A percentile compares a stretch with the other conserved stretches of the same genome.
Conservation (phyloP, 2,113 vertebrate species). For the Gasterosteus nipponicus region DNA sequence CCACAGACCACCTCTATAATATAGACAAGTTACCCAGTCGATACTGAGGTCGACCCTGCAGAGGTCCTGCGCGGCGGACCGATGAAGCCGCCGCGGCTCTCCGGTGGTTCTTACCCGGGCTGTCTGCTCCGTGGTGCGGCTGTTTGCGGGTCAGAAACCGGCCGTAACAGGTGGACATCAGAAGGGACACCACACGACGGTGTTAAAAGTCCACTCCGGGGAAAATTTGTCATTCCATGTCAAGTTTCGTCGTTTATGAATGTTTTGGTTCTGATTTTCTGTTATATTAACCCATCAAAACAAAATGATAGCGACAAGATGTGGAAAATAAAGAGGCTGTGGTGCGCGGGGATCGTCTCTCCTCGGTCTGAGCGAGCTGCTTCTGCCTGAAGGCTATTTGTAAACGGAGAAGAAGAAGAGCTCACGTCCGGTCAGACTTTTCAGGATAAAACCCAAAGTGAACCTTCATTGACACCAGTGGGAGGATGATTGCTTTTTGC, state of each 20-base stretch:
- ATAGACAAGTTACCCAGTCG: no score
- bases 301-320: background rate
- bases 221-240: conserved; percentile 44
- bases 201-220: conserved; percentile 16
- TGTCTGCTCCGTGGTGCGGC: conserved; percentile 59
- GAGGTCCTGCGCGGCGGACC: conserved; percentile 5
- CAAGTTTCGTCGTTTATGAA: background rate
- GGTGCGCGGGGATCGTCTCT: background rate
- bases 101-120: conserved; percentile 47
- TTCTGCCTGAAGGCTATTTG: background rate
- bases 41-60: background rate
- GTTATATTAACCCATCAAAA: conserved; percentile 26
- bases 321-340: background rate
- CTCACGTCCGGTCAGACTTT: background rate
- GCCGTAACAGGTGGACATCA: conserved; percentile 59
- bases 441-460: conserved; percentile 35
- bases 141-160: conserved; percentile 41
- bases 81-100: conserved; percentile 26
- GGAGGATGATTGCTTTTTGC: background rate
- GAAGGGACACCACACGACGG: conserved; percentile 10
- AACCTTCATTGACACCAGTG: background rate
- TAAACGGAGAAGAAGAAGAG: background rate
- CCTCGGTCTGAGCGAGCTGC: background rate
- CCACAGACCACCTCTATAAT: background rate
- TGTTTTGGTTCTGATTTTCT: background rate